Percentiles rank a stretch among this genome's conserved stretches.
Evolutionary conservation across 2,888 invertebrate genomes (phyloP).

Genomic region (Thalpophila matura): DNA sequence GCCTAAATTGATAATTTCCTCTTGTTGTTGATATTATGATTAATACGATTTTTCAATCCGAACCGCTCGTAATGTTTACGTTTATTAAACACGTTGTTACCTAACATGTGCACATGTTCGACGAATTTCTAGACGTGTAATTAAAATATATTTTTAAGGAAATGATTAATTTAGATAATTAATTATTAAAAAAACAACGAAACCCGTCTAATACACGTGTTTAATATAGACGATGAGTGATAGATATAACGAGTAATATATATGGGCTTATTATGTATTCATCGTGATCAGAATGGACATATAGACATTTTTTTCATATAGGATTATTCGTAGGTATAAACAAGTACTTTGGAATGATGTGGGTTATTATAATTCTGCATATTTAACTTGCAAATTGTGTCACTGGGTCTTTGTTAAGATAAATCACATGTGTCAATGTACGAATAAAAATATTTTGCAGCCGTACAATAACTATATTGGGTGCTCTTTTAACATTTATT

Average conservation of each 20-base stretch:
- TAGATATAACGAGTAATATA: conserved; percentile 28
- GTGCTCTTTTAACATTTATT: background rate
- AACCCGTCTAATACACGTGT: conserved; percentile 34
- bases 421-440: conserved; percentile 17
- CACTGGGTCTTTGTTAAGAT: conserved; percentile 39
- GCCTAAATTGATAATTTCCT: background rate
- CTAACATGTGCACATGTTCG: background rate
- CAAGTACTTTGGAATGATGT: conserved; percentile 37
- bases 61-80: background rate
- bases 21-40: background rate
- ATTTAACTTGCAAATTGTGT: conserved; percentile 35
- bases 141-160: conserved; percentile 27
- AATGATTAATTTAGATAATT: conserved; percentile 28
- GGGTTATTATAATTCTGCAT: conserved; percentile 49
- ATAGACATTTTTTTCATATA: conserved; percentile 15
- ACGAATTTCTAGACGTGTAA: background rate
- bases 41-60: no score
- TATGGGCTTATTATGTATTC: conserved; percentile 50
- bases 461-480: background rate
- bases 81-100: background rate
- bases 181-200: background rate
- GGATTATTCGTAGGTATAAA: background rate
- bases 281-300: conserved; percentile 33
- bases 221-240: conserved; percentile 7
- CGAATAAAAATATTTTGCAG: background rate